phyloP scores from a whole-genome alignment of 2,797 vertebrate species.

The Acomys russatus region DNA sequence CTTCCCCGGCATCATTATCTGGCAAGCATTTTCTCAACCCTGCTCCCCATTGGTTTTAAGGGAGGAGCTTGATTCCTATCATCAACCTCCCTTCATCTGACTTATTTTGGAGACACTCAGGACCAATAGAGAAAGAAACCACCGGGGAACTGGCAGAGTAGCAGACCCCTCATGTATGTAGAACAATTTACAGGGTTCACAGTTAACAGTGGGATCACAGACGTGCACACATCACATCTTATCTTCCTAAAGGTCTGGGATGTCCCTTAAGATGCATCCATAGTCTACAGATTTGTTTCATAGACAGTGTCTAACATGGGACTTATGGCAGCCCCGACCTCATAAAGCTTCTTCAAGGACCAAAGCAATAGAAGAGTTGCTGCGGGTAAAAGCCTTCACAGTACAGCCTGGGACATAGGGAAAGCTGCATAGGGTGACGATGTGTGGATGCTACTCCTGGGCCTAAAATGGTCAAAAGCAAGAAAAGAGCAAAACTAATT shows the following conservation, averaged over 20 bases:
- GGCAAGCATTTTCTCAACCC: background rate
- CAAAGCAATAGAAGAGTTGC: background rate
- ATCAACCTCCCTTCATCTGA: background rate
- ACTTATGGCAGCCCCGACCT: background rate
- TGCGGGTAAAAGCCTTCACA: background rate
- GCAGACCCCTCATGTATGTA: background rate
- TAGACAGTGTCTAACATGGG: background rate
- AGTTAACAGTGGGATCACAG: background rate
- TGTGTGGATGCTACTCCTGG: background rate
- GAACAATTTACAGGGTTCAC: background rate
- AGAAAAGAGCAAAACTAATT: background rate
- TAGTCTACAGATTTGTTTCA: background rate
- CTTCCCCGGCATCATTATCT: background rate
- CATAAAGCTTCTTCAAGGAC: conserved; percentile 6
- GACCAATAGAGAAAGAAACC: background rate
- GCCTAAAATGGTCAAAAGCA: conserved; percentile 21
- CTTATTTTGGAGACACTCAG: background rate
- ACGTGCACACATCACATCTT: background rate
- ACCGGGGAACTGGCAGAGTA: too few relatives aligned
- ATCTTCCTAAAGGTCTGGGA: background rate
- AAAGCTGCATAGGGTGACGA: background rate
- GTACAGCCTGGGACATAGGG: background rate
- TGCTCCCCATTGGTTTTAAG: background rate
- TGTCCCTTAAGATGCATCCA: background rate
- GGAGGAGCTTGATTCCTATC: background rate